Percentiles rank a stretch among this genome's conserved stretches.
phyloP scores from a whole-genome alignment of 2,888 invertebrate genomes.

The Capitulum mitella region DNA sequence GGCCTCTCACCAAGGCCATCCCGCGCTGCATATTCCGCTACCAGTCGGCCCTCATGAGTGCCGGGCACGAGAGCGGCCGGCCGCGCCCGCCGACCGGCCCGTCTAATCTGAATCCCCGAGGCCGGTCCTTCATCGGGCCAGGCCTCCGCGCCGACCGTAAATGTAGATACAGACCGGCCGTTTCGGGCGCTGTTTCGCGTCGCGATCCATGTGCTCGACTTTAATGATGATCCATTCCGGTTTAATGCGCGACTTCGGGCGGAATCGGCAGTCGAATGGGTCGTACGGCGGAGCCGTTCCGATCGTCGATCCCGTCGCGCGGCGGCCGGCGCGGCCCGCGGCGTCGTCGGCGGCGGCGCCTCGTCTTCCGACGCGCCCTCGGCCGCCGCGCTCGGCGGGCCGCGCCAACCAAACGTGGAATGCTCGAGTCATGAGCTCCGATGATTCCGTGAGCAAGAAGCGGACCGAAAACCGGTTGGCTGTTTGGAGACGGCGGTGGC shows the following conservation, averaged over 20 bases:
- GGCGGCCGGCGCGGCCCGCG: background rate
- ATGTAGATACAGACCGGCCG: background rate
- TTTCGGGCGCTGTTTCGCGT: background rate
- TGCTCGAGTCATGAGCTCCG: conserved; percentile 1
- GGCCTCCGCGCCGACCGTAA: background rate
- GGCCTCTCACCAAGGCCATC: background rate
- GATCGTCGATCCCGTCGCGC: background rate
- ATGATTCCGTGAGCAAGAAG: background rate
- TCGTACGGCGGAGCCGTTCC: background rate
- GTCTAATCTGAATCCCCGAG: too few species aligned
- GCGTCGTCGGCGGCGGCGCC: background rate
- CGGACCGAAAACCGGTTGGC: background rate
- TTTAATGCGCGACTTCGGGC: background rate
- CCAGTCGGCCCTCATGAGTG: background rate
- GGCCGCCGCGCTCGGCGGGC: too few species aligned
- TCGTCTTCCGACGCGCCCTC: too few species aligned
- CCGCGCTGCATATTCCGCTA: background rate
- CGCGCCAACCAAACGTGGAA: background rate
- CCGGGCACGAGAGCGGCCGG: background rate
- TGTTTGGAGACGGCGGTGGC: background rate
- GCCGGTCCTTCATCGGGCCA: background rate
- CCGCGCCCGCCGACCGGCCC: too few species aligned
- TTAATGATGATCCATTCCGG: background rate
- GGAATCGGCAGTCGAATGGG: background rate
- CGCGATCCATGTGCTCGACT: background rate